Base-by-base conservation (phyloP, 2,888 invertebrate genomes). In the Hofmannophila pseudospretella region DNA sequence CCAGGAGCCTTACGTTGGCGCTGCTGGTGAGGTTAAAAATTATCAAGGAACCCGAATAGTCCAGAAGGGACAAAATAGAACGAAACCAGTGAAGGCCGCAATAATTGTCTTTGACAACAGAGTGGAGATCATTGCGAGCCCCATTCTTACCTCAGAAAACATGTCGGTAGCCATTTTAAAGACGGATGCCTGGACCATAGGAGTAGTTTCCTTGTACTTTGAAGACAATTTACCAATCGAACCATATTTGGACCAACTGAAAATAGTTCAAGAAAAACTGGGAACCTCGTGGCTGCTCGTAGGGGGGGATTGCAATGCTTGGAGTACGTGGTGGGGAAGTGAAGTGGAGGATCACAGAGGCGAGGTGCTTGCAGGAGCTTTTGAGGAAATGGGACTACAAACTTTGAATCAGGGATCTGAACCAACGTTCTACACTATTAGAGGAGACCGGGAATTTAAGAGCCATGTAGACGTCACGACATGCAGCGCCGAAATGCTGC, bases 301-400 rank as follows among this genome's bases (percentile, higher is more conserved):
- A 10, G 52, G 36, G 10, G 51, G 51, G 0, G 54, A 51, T 27
- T 36, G 32, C 3, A 54, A 54, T 12, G 44, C 52, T 0, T 39
- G 38, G 42, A 51, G 44, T 12, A 11, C 20, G 1, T 48, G 47
- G 49, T 50, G 51, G 52, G 45, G 49, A 1, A 47, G 51, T 9
- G 5, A 3, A 1, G 22, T 4, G 1, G 38, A 34, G 5, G 38
- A 54, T 34, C 10, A 23, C 3, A 37, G 54, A 22, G 51, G 51
- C 2, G 35, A 32, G 7, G 35, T 9, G 1, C 5, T 42, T 3
- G 3, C 7, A 2, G 39, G 32, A 4, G 30, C 36, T 5, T 7
- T 49, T 5, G 22, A 41, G 0, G 34, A 47, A 23, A 13, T 37
- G 13, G 34, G 37, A 1, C 5, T 48, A 1, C 38, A 40, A 7